phyloP scores from a whole-genome alignment of 1,140 invertebrate genomes.

The Notospermus geniculatus region DNA sequence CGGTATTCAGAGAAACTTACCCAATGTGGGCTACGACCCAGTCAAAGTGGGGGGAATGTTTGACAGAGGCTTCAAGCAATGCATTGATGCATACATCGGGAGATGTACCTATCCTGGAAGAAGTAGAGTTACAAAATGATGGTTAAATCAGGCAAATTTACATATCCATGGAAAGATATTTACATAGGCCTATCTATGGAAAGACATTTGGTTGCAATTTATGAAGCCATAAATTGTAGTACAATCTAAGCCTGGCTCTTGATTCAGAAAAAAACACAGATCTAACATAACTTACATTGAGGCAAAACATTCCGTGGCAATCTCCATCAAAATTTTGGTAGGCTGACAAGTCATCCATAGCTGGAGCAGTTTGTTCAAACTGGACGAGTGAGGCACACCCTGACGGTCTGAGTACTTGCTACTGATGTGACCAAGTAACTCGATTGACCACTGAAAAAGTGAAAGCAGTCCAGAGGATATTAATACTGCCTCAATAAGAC shows the following conservation, averaged over 20 bases:
- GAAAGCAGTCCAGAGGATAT: not conserved
- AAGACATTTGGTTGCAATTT: not conserved
- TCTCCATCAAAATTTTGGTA: conserved; percentile 72
- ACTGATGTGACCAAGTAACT: conserved; percentile 70
- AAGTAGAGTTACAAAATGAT: conserved; percentile 5
- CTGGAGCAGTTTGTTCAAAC: conserved; percentile 71
- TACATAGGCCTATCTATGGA: not conserved
- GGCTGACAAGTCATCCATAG: conserved; percentile 79
- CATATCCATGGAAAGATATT: not conserved
- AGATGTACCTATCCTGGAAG: conserved; percentile 40
- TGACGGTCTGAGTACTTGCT: conserved; percentile 52
- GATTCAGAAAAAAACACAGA: not conserved
- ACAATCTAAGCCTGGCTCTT: not conserved
- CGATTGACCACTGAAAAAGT: conserved; percentile 70
- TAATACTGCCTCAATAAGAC: not conserved
- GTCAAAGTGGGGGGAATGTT: conserved; percentile 80
- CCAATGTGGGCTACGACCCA: conserved; percentile 90
- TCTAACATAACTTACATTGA: conserved; percentile 57
- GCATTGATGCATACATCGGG: conserved; percentile 77
- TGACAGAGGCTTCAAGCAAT: conserved; percentile 72
- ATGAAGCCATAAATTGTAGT: not conserved
- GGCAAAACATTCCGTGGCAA: conserved; percentile 75
- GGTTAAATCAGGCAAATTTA: not conserved
- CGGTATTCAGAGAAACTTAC: conserved; percentile 36
- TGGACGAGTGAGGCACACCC: conserved; percentile 48